Evolutionary conservation across 2,888 invertebrate species (phyloP), one percentile per base, ranked within the genome.

Genomic region (Amiota minor): DNA sequence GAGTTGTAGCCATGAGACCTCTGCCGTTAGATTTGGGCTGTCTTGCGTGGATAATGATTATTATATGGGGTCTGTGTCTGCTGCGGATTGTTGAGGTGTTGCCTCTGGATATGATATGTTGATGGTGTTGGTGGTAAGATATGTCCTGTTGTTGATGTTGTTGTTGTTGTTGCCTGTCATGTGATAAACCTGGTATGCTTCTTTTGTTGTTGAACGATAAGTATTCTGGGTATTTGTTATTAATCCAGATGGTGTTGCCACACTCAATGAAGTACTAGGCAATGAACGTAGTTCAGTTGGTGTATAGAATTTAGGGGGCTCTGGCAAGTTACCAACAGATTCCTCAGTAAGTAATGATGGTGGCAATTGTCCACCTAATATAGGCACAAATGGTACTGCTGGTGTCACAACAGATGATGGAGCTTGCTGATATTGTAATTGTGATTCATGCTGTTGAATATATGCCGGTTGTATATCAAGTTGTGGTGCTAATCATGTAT

Each of bases 161-260:
- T 46, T 53, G 71, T 18, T 68, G 71, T 12, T 74, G 77, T n/a
- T n/a, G 49, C 2, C 46, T 50, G 6, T 67, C 64, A 4, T 75
- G 35, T 14, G 87, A 86, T 6, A 95, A 87, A 0, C 95, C 95
- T 0, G 96, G 96, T 81, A 95, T 93, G 82, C 83, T 94, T 93
- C 86, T 94, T 93, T 92, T 6, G 93, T 93, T 0, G 93, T 91
- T 72, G 95, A 91, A 50, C 95, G 91, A 88, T 93, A 96, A 56
- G 91, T 92, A 79, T 93, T 89, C 53, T 85, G 86, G 46, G 49
- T 65, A 8, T 75, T 83, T 18, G 72, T 70, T 9, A 76, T 14
- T 6, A 18, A 0, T 78, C 65, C 11, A 14, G 59, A 20, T 11
- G 62, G 45, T 62, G 62, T 77, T 2, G 83, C 80, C 10, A 73